Percentiles rank a stretch among this genome's conserved stretches.
These are phyloP conservation scores for Colius striatus DNA, from an alignment of 2,113 vertebrate genomes.

Conservation along the genomic window DNA sequence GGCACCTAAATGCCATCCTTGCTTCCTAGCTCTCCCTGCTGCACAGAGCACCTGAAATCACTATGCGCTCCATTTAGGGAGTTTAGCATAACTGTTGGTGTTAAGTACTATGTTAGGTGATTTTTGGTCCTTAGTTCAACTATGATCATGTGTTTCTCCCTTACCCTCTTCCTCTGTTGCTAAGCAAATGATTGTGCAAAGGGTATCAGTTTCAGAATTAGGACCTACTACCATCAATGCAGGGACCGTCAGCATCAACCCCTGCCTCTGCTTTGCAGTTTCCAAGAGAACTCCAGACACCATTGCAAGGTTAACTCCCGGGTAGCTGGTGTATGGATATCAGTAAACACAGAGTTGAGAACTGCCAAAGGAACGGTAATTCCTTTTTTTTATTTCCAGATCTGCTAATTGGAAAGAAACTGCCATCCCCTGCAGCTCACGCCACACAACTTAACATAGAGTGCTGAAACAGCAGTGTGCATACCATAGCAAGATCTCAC, in stretches of 20 bases:
- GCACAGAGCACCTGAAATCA: background rate
- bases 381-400: background rate
- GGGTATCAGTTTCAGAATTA: background rate
- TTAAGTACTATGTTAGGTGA: accelerated
- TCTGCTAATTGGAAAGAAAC: background rate
- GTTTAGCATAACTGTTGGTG: background rate
- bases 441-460: background rate
- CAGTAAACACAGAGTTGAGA: background rate
- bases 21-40: background rate
- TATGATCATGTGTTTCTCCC: background rate
- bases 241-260: background rate
- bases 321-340: too few relatives aligned
- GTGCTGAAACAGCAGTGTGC: background rate
- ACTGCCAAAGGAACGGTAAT: background rate
- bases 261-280: background rate
- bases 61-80: background rate
- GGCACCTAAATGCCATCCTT: background rate
- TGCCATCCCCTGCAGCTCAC: background rate
- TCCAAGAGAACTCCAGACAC: background rate
- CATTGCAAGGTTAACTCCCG: background rate
- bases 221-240: background rate
- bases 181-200: background rate
- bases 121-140: background rate
- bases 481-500: background rate
- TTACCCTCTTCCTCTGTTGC: background rate